Evolutionary conservation across 2,113 vertebrate species (phyloP).

Genomic region (Cyanistes caeruleus): DNA sequence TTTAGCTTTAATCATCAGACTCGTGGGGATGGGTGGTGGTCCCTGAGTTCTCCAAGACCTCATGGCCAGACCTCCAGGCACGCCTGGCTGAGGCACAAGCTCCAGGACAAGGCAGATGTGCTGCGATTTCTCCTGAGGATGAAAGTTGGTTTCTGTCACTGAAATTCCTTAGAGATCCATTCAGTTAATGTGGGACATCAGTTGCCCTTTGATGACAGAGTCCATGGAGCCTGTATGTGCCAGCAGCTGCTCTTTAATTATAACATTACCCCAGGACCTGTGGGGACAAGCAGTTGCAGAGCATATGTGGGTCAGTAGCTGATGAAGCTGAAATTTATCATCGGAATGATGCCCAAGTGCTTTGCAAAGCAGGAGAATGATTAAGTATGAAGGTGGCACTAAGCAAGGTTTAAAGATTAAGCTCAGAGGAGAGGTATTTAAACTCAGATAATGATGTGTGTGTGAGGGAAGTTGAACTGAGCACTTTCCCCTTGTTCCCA

Average conservation of each 20-base stretch:
- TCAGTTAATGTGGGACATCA: conserved; percentile 59
- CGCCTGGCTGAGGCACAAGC: neutral
- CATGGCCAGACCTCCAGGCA: neutral
- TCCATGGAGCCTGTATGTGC: neutral
- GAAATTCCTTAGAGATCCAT: conserved; percentile 36
- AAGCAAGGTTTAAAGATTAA: conserved; percentile 60
- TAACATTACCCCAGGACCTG: conserved; percentile 35
- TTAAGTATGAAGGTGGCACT: conserved; percentile 61
- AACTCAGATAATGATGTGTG: conserved; percentile 55
- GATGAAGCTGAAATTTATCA: conserved; percentile 71
- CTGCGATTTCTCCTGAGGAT: neutral
- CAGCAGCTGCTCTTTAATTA: conserved; percentile 66
- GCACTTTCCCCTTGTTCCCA: neutral
- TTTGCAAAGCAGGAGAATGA: conserved; percentile 57
- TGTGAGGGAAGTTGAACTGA: neutral
- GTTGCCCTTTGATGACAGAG: conserved; percentile 38
- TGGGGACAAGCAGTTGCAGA: conserved; percentile 27
- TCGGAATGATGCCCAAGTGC: conserved; percentile 47
- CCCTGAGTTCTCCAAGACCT: neutral
- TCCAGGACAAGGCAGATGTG: neutral
- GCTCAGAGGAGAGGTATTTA: conserved; percentile 38
- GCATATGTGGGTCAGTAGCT: conserved; percentile 61
- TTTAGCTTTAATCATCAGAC: neutral
- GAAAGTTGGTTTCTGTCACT: neutral
- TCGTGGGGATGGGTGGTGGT: neutral